Percentiles rank a stretch among this genome's conserved stretches.
Conservation (phyloP, 2,888 invertebrate species). For the Byasa hedistus region DNA sequence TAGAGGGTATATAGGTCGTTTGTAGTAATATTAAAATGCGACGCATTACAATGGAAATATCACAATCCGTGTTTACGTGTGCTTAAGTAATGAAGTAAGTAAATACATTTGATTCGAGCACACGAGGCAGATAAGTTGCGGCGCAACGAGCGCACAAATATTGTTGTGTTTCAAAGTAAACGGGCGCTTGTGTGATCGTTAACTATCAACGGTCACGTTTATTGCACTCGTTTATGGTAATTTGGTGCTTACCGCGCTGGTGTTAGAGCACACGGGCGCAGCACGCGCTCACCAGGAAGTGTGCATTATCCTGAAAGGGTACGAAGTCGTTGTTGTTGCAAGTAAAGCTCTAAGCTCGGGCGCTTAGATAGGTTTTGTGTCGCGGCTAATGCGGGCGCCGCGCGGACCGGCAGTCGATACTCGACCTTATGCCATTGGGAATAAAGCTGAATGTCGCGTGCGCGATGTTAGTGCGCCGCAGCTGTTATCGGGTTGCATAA, state of each 20-base stretch:
- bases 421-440: background rate
- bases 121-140: background rate
- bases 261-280: background rate
- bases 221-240: background rate
- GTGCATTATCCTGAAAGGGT: slow-evolving; percentile 11
- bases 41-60: no score
- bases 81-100: no score
- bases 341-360: slow-evolving; percentile 9
- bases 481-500: slow-evolving; percentile 30
- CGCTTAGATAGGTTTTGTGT: slow-evolving; percentile 15
- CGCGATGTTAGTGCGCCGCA: slow-evolving; percentile 25
- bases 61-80: no score
- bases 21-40: no score
- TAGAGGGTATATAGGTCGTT: no score
- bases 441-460: slow-evolving; percentile 2
- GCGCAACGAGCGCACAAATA: slow-evolving; percentile 12
- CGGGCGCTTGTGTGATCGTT: background rate
- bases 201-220: slow-evolving; percentile 5
- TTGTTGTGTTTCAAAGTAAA: slow-evolving; percentile 9
- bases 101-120: no score
- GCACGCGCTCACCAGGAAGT: slow-evolving; percentile 21
- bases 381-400: background rate
- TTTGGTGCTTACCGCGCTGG: slow-evolving; percentile 3
- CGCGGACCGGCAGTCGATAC: no score
- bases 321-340: background rate